A percentile compares a stretch with the other conserved stretches of the same genome.
Evolutionary conservation across 2,888 invertebrate genomes (phyloP).

Genomic region (Ligdia adustata): DNA sequence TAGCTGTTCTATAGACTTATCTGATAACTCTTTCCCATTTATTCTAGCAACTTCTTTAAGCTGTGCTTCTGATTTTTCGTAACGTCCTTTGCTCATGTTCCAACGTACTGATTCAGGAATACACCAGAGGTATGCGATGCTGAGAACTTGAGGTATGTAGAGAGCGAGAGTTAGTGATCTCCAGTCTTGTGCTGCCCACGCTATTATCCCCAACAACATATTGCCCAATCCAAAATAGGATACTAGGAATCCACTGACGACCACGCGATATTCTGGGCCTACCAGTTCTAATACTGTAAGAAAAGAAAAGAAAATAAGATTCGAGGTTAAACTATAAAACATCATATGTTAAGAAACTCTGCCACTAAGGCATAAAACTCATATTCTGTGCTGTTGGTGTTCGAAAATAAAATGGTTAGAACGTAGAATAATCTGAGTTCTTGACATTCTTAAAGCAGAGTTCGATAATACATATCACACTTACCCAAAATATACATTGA

Average conservation of each 20-base stretch:
- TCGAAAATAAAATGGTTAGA: no score
- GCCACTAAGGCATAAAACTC: no score
- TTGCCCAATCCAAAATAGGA: constrained; percentile 89
- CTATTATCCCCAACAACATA: constrained; percentile 85
- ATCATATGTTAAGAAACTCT: no score
- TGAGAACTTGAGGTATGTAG: constrained; percentile 87
- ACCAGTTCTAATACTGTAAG: constrained; percentile 88
- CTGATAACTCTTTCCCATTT: constrained; percentile 72
- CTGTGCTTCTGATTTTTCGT: constrained; percentile 85
- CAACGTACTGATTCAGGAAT: constrained; percentile 89
- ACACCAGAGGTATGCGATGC: constrained; percentile 86
- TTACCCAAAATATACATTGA: constrained; percentile 88
- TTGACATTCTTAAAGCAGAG: no score
- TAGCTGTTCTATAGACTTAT: constrained; percentile 52
- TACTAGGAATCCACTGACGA: constrained; percentile 87
- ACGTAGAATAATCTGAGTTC: no score
- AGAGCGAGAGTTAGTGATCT: constrained; percentile 85
- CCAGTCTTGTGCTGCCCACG: constrained; percentile 89
- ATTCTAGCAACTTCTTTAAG: constrained; percentile 84
- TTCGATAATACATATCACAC: no score
- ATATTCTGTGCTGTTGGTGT: no score
- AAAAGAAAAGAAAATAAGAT: no score
- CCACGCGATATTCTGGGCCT: constrained; percentile 87
- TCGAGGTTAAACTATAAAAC: no score
- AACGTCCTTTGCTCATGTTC: constrained; percentile 88